Percentiles rank a stretch among this genome's conserved stretches.
These are phyloP conservation scores for Dipus sagitta DNA, from an alignment of 2,797 vertebrate species.

Conservation along the genomic window DNA sequence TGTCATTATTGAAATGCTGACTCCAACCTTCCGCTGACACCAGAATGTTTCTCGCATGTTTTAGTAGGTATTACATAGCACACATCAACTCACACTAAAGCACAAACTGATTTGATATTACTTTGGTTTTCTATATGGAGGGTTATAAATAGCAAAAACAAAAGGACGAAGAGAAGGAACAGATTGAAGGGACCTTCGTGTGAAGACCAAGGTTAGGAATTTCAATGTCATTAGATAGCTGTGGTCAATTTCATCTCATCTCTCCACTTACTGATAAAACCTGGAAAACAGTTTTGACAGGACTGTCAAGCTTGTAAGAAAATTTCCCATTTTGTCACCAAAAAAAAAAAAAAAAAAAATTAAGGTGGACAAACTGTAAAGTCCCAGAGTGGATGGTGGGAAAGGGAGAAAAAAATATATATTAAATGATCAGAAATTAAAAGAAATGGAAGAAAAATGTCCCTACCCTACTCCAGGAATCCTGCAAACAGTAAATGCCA, in stretches of 20 bases:
- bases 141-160: conserved; percentile 45
- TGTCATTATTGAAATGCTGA: neutral
- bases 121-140: conserved; percentile 34
- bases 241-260: neutral
- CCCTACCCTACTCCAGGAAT: neutral
- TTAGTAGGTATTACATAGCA: conserved; percentile 38
- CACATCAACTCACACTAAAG: conserved; percentile 2
- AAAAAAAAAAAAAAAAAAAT: conserved; percentile 60
- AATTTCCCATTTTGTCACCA: conserved; percentile 66
- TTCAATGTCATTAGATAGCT: conserved; percentile 47
- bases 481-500: neutral
- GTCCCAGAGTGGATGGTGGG: conserved; percentile 20
- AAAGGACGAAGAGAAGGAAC: neutral
- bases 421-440: conserved; percentile 43
- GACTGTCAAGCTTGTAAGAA: conserved; percentile 63
- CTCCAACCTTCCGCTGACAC: conserved; percentile 18
- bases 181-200: conserved; percentile 72
- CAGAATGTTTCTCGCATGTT: conserved; percentile 1
- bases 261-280: conserved; percentile 44
- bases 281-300: conserved; percentile 72
- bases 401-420: conserved; percentile 13
- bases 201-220: conserved; percentile 72
- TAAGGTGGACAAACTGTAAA: conserved; percentile 52
- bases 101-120: conserved; percentile 22
- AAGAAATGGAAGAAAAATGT: neutral